Base-by-base conservation (phyloP, 2,113 vertebrate genomes). In the Triplophysa rosa region DNA sequence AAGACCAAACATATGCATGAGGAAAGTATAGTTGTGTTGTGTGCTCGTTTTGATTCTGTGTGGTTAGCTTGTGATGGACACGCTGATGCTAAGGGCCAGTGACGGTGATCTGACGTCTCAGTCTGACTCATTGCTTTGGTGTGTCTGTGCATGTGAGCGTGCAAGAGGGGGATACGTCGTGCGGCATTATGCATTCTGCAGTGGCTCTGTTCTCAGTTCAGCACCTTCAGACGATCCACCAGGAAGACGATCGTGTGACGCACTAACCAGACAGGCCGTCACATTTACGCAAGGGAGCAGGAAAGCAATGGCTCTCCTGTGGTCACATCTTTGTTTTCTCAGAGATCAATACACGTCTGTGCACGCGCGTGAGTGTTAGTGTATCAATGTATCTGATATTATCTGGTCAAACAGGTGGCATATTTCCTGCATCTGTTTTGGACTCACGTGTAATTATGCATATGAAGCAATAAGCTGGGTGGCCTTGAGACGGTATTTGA, bases 21-120 rank as follows among this genome's bases (percentile, higher is more conserved):
- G 26, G 2, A 2, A 29, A 29, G 26, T 29, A 4, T 29, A 29
- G 26, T n/a, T n/a, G n/a, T n/a, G n/a, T n/a, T n/a, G n/a, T n/a
- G n/a, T 1, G 26, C 33, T 37, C 33, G 7, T 37, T 45, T 45
- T 12, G 14, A 16, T 14, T 69, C 23, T 67, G 42, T 70, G 67
- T 72, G 68, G 67, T 59, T 68, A 29, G 40, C 82, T 59, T 52
- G 37, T 77, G 19, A 77, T 77, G 62, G 78, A 81, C 80, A 80
- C 80, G 61, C 65, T 79, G 82, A 78, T 73, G 75, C 84, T 85
- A 83, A 88, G 80, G 54, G 64, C 80, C 71, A 87, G 86, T 90
- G 89, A 92, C 87, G 87, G 9, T 70, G 80, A 59, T n/a, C 74
- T 92, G 91, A 91, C 89, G 91, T 91, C 87, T 87, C 79, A 40